phyloP scores from a whole-genome alignment of 1,140 invertebrate species.

The silkworm (Bombyx mori) region ASM3026992v2 NC_085117.1:12847501-12848000 shows the following conservation, averaged over 20 bases:
- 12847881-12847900: conserved; percentile 48
- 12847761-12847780: neutral
- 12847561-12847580: too few species aligned
- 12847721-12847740: too few species aligned
- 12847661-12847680: too few species aligned
- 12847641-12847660: too few species aligned
- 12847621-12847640: too few species aligned
- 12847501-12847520: too few species aligned
- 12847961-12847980: conserved; percentile 51
- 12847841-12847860: conserved; percentile 44
- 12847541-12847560: too few species aligned
- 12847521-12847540: too few species aligned
- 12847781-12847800: conserved; percentile 44
- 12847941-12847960: conserved; percentile 38
- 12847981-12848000: conserved; percentile 11
- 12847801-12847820: conserved; percentile 42
- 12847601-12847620: too few species aligned
- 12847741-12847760: neutral
- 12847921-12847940: conserved; percentile 36
- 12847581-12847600: too few species aligned
- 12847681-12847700: neutral
- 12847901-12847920: conserved; percentile 46
- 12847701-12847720: neutral
- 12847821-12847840: conserved; percentile 37
- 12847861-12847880: conserved; percentile 33